phyloP scores from a whole-genome alignment of 1,140 invertebrate genomes.

The Drosophila neocordata region DNA sequence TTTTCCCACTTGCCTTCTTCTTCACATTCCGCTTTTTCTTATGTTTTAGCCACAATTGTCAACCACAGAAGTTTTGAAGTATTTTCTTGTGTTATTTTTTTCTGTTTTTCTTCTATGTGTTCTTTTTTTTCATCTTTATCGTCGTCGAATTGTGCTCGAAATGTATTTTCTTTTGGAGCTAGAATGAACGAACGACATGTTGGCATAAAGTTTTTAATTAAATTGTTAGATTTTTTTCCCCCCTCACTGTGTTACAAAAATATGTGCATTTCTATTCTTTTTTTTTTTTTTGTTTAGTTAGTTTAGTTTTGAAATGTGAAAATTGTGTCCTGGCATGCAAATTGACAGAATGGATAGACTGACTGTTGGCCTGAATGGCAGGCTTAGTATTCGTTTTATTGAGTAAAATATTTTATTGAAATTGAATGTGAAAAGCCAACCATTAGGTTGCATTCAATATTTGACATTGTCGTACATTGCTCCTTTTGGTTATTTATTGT shows the following conservation, averaged over 20 bases:
- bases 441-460: neutral
- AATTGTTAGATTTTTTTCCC: constrained; percentile 67
- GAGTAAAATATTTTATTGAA: neutral
- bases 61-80: constrained; percentile 74
- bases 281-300: neutral
- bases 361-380: neutral
- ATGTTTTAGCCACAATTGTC: constrained; percentile 64
- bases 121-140: constrained; percentile 14
- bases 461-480: neutral
- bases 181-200: constrained; percentile 53
- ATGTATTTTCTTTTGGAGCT: constrained; percentile 28
- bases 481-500: neutral
- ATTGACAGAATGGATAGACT: constrained; percentile 6
- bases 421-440: neutral
- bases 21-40: constrained; percentile 14
- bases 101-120: constrained; percentile 23
- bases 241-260: neutral
- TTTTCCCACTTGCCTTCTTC: constrained; percentile 11
- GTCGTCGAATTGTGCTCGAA: constrained; percentile 25
- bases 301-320: constrained; percentile 1
- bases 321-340: neutral
- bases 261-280: constrained; percentile 1
- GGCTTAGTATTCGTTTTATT: neutral
- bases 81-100: constrained; percentile 52
- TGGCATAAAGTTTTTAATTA: constrained; percentile 81